Evolutionary conservation across 2,888 invertebrate genomes (phyloP).

Genomic region (Tineola bisselliella): DNA sequence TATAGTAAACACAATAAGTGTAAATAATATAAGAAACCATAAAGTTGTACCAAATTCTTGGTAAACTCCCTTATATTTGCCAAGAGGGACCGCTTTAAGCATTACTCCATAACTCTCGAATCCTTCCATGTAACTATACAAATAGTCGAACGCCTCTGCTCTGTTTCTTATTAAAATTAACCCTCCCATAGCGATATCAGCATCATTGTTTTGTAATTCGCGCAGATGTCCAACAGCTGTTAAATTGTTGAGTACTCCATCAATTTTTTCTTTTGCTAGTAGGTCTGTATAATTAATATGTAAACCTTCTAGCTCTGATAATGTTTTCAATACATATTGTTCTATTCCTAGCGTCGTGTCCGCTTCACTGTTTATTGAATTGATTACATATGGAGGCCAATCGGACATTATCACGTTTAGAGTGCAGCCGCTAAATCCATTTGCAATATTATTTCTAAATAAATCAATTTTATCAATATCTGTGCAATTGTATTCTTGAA

Average conservation of each 20-base stretch:
- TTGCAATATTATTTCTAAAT: slow-evolving; percentile 20
- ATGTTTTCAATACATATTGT: slow-evolving; percentile 32
- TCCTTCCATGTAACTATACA: slow-evolving; percentile 30
- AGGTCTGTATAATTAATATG: slow-evolving; percentile 24
- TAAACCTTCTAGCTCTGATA: slow-evolving; percentile 27
- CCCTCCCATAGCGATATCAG: slow-evolving; percentile 33
- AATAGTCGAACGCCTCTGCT: slow-evolving; percentile 33
- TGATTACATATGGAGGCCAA: not conserved
- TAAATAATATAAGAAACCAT: slow-evolving; percentile 32
- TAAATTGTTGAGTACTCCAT: slow-evolving; percentile 32
- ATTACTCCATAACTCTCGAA: slow-evolving; percentile 26
- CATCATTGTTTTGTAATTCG: slow-evolving; percentile 26
- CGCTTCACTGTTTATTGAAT: not conserved
- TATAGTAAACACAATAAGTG: slow-evolving; percentile 22
- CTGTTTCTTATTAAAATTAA: slow-evolving; percentile 33
- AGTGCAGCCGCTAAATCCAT: slow-evolving; percentile 22
- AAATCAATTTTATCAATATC: slow-evolving; percentile 18
- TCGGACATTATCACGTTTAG: slow-evolving; percentile 22
- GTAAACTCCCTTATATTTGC: slow-evolving; percentile 35
- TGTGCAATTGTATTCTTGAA: slow-evolving; percentile 26
- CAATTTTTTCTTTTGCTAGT: slow-evolving; percentile 21
- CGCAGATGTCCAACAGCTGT: slow-evolving; percentile 32
- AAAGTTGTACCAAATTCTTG: slow-evolving; percentile 29
- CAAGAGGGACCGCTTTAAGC: slow-evolving; percentile 27
- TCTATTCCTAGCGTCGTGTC: slow-evolving; percentile 27